A percentile compares a stretch with the other conserved stretches of the same genome.
Evolutionary conservation across 2,888 invertebrate genomes (phyloP).

Genomic region (Atrina japonica): DNA sequence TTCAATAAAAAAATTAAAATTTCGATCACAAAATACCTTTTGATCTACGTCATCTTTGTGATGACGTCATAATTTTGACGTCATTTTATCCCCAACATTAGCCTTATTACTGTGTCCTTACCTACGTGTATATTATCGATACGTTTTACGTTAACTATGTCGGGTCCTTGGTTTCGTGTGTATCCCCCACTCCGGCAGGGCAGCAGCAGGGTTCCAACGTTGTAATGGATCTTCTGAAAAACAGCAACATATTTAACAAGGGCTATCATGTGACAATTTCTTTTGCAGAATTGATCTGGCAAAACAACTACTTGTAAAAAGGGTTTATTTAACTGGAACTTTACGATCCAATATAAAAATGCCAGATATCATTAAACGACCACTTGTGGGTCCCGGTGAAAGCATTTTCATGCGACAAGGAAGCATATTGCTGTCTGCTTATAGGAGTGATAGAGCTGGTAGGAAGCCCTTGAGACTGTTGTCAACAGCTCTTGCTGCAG

Average conservation of each 20-base stretch:
- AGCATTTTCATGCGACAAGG: slow-evolving; percentile 6
- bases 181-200: too few species aligned
- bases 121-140: too few species aligned
- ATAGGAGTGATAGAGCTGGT: not conserved
- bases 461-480: slow-evolving; percentile 9
- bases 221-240: not conserved
- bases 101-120: too few species aligned
- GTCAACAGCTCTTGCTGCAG: not conserved
- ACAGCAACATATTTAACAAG: slow-evolving; percentile 7
- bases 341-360: slow-evolving; percentile 13
- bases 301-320: not conserved
- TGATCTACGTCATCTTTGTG: too few species aligned
- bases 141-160: too few species aligned
- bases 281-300: slow-evolving; percentile 13
- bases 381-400: not conserved
- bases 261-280: slow-evolving; percentile 29
- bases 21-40: too few species aligned
- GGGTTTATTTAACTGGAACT: slow-evolving; percentile 15
- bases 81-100: too few species aligned
- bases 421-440: not conserved
- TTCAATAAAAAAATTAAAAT: too few species aligned
- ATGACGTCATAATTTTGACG: too few species aligned
- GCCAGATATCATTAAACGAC: slow-evolving; percentile 3
- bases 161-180: too few species aligned
- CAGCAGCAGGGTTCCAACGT: too few species aligned